Base-by-base conservation (phyloP, 92 coral and sea anemone species). In the Metridium senile region DNA sequence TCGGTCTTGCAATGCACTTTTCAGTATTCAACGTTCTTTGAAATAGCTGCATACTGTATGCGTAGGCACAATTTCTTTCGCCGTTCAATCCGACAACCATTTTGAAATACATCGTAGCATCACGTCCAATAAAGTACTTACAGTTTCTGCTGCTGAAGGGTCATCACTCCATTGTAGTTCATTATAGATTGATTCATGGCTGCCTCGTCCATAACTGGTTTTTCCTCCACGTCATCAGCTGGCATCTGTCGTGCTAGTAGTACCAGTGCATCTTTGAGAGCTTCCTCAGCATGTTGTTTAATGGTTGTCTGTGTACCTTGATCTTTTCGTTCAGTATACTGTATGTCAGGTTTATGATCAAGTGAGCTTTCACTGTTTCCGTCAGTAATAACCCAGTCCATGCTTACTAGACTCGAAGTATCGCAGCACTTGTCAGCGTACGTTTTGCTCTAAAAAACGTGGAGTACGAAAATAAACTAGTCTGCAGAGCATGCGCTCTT, bases 111-210 rank as follows among this genome's bases (percentile, higher is more conserved):
- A n/a, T n/a, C 52, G 10, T 23, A 11, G 16, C 73, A 30, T n/a
- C n/a, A 33, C 16, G 43, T n/a, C 8, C 61, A 17, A 30, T 26
- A 22, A 56, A n/a, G 53, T 1, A 62, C 88, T 83, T 63, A 88
- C 92, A 84, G 63, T 56, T 79, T 88, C n/a, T 79, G 89, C 18
- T 88, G 92, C 46, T 88, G 92, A 1, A 74, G 21, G 9, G 89
- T 77, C 64, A 84, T 59, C 23, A 66, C 57, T 6, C 76, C 92
- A 67, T 26, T 61, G 47, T 59, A 32, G 18, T 23, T 28, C 11
- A n/a, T 30, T 33, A 8, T 43, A 7, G 69, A 19, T 31, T 63
- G 29, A 22, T 59, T 10, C 3, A 8, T 59, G 66, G 11, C 18
- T 59, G 39, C 3, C 27, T 63, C 43, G 1, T 31, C 45, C 0